Evolutionary conservation across 2,113 vertebrate species (phyloP).

Genomic region (Planiliza haematocheilus): DNA sequence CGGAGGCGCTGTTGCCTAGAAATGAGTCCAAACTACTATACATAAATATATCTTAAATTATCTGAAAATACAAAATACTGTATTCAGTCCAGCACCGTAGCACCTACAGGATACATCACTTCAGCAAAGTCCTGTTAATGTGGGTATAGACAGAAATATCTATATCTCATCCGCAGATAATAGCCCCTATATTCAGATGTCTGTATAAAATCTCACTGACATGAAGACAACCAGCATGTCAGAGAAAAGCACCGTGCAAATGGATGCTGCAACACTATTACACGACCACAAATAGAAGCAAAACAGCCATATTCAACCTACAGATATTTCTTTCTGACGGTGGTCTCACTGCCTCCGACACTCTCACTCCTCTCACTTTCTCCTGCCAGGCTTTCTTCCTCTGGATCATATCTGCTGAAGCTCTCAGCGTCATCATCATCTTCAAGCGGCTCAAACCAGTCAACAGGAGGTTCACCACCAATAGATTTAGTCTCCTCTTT

Average conservation of each 20-base stretch:
- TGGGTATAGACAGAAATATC: not conserved
- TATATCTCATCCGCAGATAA: not conserved
- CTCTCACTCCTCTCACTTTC: conserved; percentile 81
- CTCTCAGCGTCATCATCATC: conserved; percentile 76
- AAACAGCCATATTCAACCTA: conserved; percentile 49
- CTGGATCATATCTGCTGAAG: conserved; percentile 52
- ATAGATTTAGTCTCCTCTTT: conserved; percentile 30
- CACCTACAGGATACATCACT: not conserved
- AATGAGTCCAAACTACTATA: not conserved
- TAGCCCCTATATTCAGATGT: not conserved
- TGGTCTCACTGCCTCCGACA: conserved; percentile 70
- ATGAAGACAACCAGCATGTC: not conserved
- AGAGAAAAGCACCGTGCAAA: too few relatives aligned
- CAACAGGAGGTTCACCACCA: conserved; percentile 66
- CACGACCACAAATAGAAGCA: not conserved
- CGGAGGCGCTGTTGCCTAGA: not conserved
- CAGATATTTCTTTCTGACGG: conserved; percentile 31
- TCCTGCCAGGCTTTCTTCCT: conserved; percentile 79
- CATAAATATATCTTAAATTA: not conserved
- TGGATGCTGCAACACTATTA: not conserved
- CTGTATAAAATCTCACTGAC: not conserved
- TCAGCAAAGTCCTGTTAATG: too few relatives aligned
- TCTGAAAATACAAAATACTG: not conserved
- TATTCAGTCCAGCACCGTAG: not conserved
- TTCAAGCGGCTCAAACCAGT: conserved; percentile 86